A percentile compares a stretch with the other conserved stretches of the same genome.
Conservation (phyloP, 2,113 vertebrate species). For the Lipophrys pholis region DNA sequence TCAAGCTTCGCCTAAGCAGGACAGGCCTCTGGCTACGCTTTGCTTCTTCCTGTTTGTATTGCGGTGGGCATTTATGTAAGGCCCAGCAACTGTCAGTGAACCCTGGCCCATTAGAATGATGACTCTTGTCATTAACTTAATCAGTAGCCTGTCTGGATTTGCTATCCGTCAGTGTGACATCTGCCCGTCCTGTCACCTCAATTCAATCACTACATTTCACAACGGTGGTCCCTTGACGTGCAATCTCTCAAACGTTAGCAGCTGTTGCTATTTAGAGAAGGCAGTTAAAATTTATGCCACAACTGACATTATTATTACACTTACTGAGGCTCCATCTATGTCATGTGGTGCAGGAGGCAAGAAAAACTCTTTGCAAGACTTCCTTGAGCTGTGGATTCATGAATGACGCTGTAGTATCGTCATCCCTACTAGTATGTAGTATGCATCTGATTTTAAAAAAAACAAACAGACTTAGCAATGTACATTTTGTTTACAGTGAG, state of each 20-base stretch:
- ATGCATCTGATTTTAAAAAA: no score
- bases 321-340: not conserved
- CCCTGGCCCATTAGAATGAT: slow-evolving; percentile 51
- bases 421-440: no score
- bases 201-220: slow-evolving; percentile 11
- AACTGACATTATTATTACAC: not conserved
- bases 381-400: not conserved
- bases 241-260: slow-evolving; percentile 30
- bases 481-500: no score
- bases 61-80: not conserved
- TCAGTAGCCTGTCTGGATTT: slow-evolving; percentile 31
- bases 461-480: no score
- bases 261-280: slow-evolving; percentile 15
- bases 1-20: slow-evolving; percentile 6
- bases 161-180: slow-evolving; percentile 50
- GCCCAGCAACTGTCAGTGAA: slow-evolving; percentile 22
- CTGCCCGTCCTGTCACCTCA: slow-evolving; percentile 41
- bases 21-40: slow-evolving; percentile 20
- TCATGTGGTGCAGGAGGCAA: not conserved
- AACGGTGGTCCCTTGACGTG: slow-evolving; percentile 12
- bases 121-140: slow-evolving; percentile 65
- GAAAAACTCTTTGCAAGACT: not conserved
- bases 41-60: not conserved
- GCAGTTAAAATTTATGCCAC: not conserved
- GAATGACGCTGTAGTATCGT: no score